Base-by-base conservation (phyloP, 2,888 invertebrate species). In the Philereme vetulata region DNA sequence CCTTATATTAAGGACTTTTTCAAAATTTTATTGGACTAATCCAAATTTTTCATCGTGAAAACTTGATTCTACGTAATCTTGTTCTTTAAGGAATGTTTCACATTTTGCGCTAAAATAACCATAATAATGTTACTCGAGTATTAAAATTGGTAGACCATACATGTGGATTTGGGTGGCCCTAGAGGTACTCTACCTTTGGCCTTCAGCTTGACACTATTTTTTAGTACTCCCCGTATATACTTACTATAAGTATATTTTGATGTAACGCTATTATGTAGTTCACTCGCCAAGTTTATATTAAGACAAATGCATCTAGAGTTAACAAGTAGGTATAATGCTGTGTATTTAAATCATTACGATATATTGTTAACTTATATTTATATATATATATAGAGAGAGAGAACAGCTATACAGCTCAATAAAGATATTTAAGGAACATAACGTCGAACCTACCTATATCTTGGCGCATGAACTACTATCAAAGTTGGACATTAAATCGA, bases 391-490 rank as follows among this genome's bases (percentile, higher is more conserved):
- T 21, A 21, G 4, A 40, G 40, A 40, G 9, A 40, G n/a, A n/a
- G n/a, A n/a, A n/a, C n/a, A 44, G 11, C 44, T 51, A 32, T 33
- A 38, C 43, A 43, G 51, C 44, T 35, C 32, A 8, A 51, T 36
- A 8, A 35, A 43, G 42, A 42, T n/a, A 3, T 35, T 43, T 35
- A 3, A 47, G 5, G 11, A 42, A 43, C 7, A 38, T 6, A 38
- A 8, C 8, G 7, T 38, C 38, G 7, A 38, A 38, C 38, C 38
- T 38, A 38, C 0, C 38, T 38, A 49, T 35, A 36, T 43, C 80
- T 85, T 81, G 84, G 84, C 88, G 85, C 72, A 74, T 82, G 84
- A 86, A 85, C 87, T 83, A 85, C 81, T 70, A 43, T 72, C 72
- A 74, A 76, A 78, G 75, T 79, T 83, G 81, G 79, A 85, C 82